Conservation (phyloP, 2,797 vertebrate species). For the Sparus aurata region DNA sequence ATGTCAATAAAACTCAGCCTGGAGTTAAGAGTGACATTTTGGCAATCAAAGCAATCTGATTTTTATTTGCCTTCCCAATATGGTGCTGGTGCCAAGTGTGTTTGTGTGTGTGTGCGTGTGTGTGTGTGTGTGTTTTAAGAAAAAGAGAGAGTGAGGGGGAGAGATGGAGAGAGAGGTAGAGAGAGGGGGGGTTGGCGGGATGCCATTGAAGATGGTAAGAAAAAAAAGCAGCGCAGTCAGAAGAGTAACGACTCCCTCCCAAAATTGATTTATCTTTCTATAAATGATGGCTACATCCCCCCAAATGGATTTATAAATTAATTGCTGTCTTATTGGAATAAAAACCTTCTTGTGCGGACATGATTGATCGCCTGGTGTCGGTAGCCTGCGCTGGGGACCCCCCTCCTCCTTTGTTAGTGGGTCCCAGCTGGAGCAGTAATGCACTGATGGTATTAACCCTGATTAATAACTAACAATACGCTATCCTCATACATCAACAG, state of each 20-base stretch:
- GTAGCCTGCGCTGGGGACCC: conserved; percentile 85
- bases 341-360: conserved; percentile 91
- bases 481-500: conserved; percentile 95
- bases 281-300: conserved; percentile 94
- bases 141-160: conserved; percentile 34
- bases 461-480: conserved; percentile 96
- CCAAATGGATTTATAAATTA: conserved; percentile 97
- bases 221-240: conserved; percentile 79
- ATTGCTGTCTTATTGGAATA: conserved; percentile 95
- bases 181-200: conserved; percentile 71
- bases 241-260: conserved; percentile 89
- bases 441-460: conserved; percentile 95
- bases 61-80: conserved; percentile 87
- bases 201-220: conserved; percentile 80
- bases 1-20: conserved; percentile 86
- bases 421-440: conserved; percentile 94
- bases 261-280: conserved; percentile 96
- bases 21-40: conserved; percentile 87
- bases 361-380: conserved; percentile 92
- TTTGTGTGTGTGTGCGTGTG: conserved; percentile 22
- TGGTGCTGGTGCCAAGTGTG: conserved; percentile 62
- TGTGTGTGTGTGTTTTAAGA: conserved; percentile 29
- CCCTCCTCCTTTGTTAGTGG: conserved; percentile 91
- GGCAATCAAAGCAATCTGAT: conserved; percentile 86
- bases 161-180: conserved; percentile 21